Base-by-base conservation (phyloP, 2,797 vertebrate genomes). In the Aldrovandia affinis region DNA sequence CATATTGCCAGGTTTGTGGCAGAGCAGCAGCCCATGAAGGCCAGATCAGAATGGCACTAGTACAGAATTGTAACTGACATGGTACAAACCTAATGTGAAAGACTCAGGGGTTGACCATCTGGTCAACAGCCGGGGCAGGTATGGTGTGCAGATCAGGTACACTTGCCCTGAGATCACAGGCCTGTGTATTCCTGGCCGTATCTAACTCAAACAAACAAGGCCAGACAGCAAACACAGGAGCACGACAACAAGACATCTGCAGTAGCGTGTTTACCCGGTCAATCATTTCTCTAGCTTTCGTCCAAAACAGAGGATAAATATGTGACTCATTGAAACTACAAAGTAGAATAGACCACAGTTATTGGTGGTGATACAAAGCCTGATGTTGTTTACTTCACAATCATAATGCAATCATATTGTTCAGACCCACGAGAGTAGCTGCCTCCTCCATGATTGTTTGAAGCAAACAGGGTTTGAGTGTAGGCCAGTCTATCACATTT, bases 151-250 rank as follows among this genome's bases (percentile, higher is more conserved):
- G 30, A 55, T 36, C 30, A 78, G 80, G 65, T 80, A 42, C 5
- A 39, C 30, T 44, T 1, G 54, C 28, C 10, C 33, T 25, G 20
- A 44, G 36, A 78, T 52, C 84, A 78, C 63, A 61, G 55, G 79
- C 54, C 47, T 30, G 5, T n/a, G 14, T 54, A 77, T 52, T 81
- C 77, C 78, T 25, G 44, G 36, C 44, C 61, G 78, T 90, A 90
- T 90, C 86, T 87, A 88, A 87, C 59, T 79, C 85, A 89, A 90
- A 87, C 86, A 89, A 88, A 89, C 84, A 88, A 85, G 86, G 63
- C 22, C 28, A 87, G 81, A 89, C 81, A 83, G 85, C 89, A 89
- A 89, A 89, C 83, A 86, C 77, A 8, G 82, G 28, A 22, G 57
- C 80, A 63, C 80, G 57, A 84, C 82, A 83, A 86, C 82, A 86